Conservation (phyloP, 2,113 vertebrate genomes). For the Psilopsiagon aymara region DNA sequence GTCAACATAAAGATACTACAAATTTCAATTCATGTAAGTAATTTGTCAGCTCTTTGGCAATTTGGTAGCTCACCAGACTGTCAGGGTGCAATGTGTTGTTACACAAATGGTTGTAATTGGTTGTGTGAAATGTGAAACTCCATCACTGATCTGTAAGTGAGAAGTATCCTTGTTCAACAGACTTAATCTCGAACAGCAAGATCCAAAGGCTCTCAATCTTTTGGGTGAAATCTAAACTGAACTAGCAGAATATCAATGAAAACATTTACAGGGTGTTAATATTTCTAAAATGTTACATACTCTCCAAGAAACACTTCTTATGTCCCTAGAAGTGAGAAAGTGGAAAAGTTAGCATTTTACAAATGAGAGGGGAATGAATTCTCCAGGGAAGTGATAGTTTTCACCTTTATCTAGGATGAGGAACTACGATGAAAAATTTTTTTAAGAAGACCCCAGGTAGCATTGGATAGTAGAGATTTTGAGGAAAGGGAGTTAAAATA, state of each 20-base stretch:
- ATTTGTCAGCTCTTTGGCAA: conserved; percentile 1
- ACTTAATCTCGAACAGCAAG: not conserved
- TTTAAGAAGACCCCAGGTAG: not conserved
- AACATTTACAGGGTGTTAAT: not conserved
- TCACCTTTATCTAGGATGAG: not conserved
- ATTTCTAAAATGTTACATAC: not conserved
- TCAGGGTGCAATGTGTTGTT: not conserved
- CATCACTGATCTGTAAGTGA: fast-evolving
- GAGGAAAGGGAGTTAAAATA: not conserved
- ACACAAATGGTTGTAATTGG: not conserved
- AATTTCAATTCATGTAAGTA: not conserved
- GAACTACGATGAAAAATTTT: not conserved
- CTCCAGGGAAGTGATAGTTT: not conserved
- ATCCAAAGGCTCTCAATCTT: not conserved
- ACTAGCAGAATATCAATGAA: not conserved
- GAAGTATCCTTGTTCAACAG: not conserved
- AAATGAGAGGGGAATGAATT: not conserved
- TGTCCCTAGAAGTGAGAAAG: not conserved
- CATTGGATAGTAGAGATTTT: not conserved
- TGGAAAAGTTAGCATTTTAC: not conserved
- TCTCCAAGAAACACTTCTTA: not conserved
- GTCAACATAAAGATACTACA: not conserved
- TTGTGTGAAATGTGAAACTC: not conserved
- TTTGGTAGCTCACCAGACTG: not conserved
- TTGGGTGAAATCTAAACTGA: not conserved